phyloP scores from a whole-genome alignment of 2,797 vertebrate species.

The Taeniopygia guttata region DNA sequence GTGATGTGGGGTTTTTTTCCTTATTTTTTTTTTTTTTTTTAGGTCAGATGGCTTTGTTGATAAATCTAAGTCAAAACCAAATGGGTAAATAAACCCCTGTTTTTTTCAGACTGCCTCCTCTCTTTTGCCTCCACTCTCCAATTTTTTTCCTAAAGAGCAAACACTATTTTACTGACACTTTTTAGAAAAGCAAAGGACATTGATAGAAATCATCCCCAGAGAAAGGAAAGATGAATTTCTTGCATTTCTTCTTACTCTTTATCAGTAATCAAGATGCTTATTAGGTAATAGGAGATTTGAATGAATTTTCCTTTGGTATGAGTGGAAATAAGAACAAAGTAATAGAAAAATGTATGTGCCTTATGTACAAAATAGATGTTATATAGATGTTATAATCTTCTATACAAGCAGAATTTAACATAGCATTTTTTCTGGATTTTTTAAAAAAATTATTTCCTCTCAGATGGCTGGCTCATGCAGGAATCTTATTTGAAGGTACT shows the following conservation, averaged over 20 bases:
- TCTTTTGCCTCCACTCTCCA: neutral
- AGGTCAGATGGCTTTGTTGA: neutral
- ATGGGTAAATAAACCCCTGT: fast-evolving
- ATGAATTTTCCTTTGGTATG: neutral
- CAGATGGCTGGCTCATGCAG: neutral
- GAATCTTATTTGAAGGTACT: neutral
- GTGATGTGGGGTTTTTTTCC: fast-evolving
- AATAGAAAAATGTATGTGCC: neutral
- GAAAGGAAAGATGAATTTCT: neutral
- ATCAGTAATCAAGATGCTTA: neutral
- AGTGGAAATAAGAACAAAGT: neutral
- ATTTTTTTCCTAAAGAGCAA: neutral
- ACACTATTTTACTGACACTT: neutral
- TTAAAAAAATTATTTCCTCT: too few species aligned
- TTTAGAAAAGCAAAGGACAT: neutral
- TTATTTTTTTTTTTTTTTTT: neutral
- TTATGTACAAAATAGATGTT: neutral
- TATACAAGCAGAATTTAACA: neutral
- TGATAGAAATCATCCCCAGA: neutral
- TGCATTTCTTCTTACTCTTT: neutral
- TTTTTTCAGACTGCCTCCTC: neutral
- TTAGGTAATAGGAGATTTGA: neutral
- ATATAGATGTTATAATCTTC: neutral
- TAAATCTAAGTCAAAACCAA: neutral
- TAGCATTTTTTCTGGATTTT: neutral